Percentiles rank a stretch among this genome's conserved stretches.
Evolutionary conservation across 2,888 invertebrate genomes (phyloP).

Genomic region (Agrochola lota): DNA sequence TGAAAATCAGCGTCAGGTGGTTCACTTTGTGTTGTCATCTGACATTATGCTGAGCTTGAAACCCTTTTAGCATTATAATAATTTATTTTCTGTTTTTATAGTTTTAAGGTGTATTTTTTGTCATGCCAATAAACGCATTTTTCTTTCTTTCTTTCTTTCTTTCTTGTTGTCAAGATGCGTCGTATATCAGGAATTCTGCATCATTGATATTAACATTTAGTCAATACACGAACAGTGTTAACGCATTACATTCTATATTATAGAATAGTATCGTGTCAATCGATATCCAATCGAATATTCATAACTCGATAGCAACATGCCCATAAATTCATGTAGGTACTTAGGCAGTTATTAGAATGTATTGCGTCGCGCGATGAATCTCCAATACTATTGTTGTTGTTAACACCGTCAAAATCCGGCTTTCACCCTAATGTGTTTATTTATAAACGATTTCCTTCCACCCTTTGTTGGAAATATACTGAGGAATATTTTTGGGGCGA

Average conservation of each 20-base stretch:
- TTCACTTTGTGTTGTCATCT: too few relatives aligned
- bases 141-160: too few relatives aligned
- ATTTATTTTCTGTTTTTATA: too few relatives aligned
- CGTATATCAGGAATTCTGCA: neutral
- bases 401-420: conserved; percentile 81
- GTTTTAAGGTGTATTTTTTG: too few relatives aligned
- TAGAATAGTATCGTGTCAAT: conserved; percentile 21
- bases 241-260: conserved; percentile 26
- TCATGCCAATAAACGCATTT: too few relatives aligned
- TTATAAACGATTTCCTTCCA: conserved; percentile 77
- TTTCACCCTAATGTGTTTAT: conserved; percentile 86
- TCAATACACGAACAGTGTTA: conserved; percentile 20
- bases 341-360: conserved; percentile 52
- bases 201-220: neutral
- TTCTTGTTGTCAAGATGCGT: neutral
- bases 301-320: conserved; percentile 35
- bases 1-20: too few relatives aligned
- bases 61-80: too few relatives aligned
- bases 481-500: conserved; percentile 19
- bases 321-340: conserved; percentile 47
- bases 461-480: conserved; percentile 67
- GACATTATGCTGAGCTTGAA: too few relatives aligned
- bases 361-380: conserved; percentile 64
- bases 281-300: conserved; percentile 54
- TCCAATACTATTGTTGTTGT: conserved; percentile 70